Evolutionary conservation across 2,797 vertebrate genomes (phyloP).

Genomic region (Naso thynnoides): DNA sequence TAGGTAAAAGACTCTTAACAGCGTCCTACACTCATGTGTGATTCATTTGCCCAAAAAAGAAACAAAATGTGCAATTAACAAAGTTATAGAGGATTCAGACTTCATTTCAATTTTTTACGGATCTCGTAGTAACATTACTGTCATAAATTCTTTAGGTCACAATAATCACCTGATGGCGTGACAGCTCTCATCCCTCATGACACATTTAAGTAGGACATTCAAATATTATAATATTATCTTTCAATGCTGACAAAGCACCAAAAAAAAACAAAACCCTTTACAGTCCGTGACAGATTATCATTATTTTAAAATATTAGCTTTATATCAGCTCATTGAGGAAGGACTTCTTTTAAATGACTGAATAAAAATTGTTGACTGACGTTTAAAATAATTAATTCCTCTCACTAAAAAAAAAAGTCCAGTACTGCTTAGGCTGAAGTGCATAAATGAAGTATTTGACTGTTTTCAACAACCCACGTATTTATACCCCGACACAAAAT

Average conservation of each 20-base stretch:
- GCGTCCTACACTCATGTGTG: no score
- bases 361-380: neutral
- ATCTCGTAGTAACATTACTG: no score
- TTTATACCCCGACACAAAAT: neutral
- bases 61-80: no score
- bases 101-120: no score
- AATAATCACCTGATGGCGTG: no score
- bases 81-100: no score
- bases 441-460: neutral
- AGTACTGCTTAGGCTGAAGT: no score
- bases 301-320: neutral
- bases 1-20: no score
- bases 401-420: neutral
- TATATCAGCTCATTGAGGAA: neutral
- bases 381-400: neutral
- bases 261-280: neutral
- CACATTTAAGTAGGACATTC: neutral
- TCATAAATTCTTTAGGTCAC: no score
- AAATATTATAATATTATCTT: slow-evolving; percentile 10
- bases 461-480: neutral
- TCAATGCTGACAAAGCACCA: neutral
- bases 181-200: neutral
- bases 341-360: neutral
- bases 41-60: no score
- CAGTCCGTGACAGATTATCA: neutral